These are phyloP conservation scores for Sipha flava DNA, from an alignment of 1,140 invertebrate genomes.

Conservation along the genomic window DNA sequence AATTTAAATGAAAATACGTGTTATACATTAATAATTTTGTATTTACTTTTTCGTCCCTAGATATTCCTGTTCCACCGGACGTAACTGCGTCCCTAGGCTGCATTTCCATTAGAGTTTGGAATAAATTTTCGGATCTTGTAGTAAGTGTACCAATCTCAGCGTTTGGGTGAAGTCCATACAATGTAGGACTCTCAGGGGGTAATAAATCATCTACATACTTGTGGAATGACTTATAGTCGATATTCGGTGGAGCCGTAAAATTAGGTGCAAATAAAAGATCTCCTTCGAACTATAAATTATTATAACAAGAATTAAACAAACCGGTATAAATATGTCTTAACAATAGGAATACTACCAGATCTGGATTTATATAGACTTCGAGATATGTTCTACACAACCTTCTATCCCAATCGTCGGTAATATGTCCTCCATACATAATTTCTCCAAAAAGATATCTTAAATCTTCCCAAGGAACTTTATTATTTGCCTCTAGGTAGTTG, in stretches of 20 bases:
- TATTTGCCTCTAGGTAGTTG: conserved; percentile 88
- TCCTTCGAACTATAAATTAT: conserved; percentile 59
- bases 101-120: conserved; percentile 83
- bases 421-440: conserved; percentile 95
- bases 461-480: conserved; percentile 84
- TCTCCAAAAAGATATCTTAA: conserved; percentile 87
- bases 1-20: too few relatives aligned
- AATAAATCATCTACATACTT: conserved; percentile 79
- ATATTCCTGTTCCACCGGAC: conserved; percentile 53
- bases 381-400: conserved; percentile 79
- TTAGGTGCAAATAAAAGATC: conserved; percentile 73
- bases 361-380: conserved; percentile 75
- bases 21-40: not conserved
- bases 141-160: conserved; percentile 92
- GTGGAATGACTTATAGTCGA: conserved; percentile 80
- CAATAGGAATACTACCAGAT: conserved; percentile 51
- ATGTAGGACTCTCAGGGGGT: conserved; percentile 75
- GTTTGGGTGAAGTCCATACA: conserved; percentile 90
- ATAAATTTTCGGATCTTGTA: conserved; percentile 72
- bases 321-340: too few relatives aligned
- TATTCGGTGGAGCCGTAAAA: conserved; percentile 74
- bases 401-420: conserved; percentile 93
- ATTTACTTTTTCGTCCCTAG: conserved; percentile 71
- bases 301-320: not conserved
- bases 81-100: conserved; percentile 74